Base-by-base conservation (phyloP, 2,113 vertebrate genomes). In the Cyanoderma ruficeps region DNA sequence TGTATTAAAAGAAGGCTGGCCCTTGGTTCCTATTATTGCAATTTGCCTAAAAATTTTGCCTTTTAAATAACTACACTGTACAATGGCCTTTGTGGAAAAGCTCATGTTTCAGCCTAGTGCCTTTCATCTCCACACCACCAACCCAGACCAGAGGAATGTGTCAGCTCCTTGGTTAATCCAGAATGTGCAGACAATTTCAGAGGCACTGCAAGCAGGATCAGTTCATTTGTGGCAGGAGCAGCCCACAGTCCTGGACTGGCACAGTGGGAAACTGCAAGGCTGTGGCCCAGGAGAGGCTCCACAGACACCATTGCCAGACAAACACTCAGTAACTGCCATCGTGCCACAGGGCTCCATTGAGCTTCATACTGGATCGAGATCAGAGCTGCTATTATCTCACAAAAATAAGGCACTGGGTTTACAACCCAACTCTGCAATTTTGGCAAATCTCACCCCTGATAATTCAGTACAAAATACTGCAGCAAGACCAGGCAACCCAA, bases 261-360 rank as follows among this genome's bases (percentile, higher is more conserved):
- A 87, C 47, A 41, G 35, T 0, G 8, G 1, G 4, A 55, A 64
- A 46, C 60, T 24, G 72, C 64, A 31, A 50, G 44, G 74, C 81
- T 77, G 76, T 27, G 41, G 72, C 30, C 4, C 47, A 63, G 67
- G 49, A 59, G 25, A 47, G 49, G 41, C 27, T 76, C 28, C 61
- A 50, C 37, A 56, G 65, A 49, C 25, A 44, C 30, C 56, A 25
- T 0, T 80, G 17, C 60, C 44, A 28, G 3, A 6, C 37, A 61
- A 41, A 55, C 21, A 46, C 50, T 47, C 39, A 53, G 1, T 9
- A 55, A n/a, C 46, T 63, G 67, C 31, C 41, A 8, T 3, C 0
- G 0, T 33, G 59, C 23, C 75, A 27, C 1, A 3, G 23, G 78
- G 71, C 16, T 11, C 63, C 21, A 6, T 0, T 24, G 30, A 30